phyloP scores from a whole-genome alignment of 2,113 vertebrate genomes.

The Ceyx melanurus region DNA sequence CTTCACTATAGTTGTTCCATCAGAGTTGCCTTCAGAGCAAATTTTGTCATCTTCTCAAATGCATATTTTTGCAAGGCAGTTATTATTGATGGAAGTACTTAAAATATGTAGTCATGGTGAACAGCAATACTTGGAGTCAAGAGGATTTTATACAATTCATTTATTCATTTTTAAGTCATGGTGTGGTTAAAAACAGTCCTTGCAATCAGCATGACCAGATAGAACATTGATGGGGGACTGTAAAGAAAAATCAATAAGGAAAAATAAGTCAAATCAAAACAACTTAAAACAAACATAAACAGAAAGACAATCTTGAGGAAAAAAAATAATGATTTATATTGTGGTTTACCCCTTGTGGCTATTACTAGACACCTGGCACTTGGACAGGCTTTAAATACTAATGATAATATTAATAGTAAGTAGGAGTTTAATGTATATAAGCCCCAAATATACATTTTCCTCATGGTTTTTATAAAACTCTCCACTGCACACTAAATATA shows the following conservation, averaged over 20 bases:
- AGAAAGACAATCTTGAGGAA: background rate
- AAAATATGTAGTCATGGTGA: background rate
- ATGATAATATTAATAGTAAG: background rate
- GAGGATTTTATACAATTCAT: background rate
- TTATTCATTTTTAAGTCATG: background rate
- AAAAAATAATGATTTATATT: background rate
- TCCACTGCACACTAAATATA: background rate
- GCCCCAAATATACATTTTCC: background rate
- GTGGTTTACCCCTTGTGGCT: background rate
- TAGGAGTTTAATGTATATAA: background rate
- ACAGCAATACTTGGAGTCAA: background rate
- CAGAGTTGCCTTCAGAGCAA: background rate
- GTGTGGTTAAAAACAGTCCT: background rate
- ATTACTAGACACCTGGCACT: background rate
- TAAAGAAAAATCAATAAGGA: background rate
- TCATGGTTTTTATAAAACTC: background rate
- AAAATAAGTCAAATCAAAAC: background rate
- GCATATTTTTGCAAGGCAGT: background rate
- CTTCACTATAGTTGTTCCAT: background rate
- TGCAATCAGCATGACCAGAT: background rate
- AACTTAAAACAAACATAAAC: background rate
- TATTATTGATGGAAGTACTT: background rate
- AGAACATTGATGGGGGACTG: background rate
- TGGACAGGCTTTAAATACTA: background rate
- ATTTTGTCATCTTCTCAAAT: background rate